Evolutionary conservation across 2,888 invertebrate species (phyloP), one percentile per base, ranked within the genome.

Genomic region (Agriopis marginaria): DNA sequence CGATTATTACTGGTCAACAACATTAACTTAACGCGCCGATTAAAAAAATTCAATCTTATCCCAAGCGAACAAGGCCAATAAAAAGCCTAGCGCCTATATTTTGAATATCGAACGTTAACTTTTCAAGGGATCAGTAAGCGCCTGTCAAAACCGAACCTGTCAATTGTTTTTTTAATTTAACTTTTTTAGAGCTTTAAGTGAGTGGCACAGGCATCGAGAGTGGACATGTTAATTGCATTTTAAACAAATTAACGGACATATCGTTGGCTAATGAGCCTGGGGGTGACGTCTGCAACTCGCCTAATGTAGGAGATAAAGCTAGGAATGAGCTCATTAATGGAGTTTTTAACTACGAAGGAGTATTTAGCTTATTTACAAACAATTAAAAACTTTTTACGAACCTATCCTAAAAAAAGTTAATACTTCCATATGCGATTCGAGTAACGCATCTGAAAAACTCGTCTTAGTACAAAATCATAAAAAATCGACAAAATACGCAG

Each of bases 161-260:
- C 63, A 51, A 63, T 66, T 63, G 58, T 42, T 70, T 75, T 68
- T 76, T 74, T 61, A 44, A 56, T 68, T 77, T 76, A 65, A 66
- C 65, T 75, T 82, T 82, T 79, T 79, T 70, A 73, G 61, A 77
- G 77, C 75, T 74, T 71, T 32, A 32, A 76, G 79, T 82, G 82
- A 80, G 80, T 83, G 85, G 79, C 69, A 53, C 69, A 65, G 55
- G 56, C 87, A 80, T 89, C 85, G 87, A 85, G 64, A 80, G 87
- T 84, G 82, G 91, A 89, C 89, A 89, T 83, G 89, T 89, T 92
- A 91, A 92, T 92, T 92, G 89, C 90, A 90, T 88, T 84, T 89
- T 89, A 91, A 91, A 92, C 89, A 91, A 90, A 90, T 90, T 89
- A 91, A 90, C 87, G 85, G 86, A 86, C 83, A 82, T 89, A 92